Evolutionary conservation across 2,888 invertebrate genomes (phyloP).

Genomic region (Marronus borbonicus): DNA sequence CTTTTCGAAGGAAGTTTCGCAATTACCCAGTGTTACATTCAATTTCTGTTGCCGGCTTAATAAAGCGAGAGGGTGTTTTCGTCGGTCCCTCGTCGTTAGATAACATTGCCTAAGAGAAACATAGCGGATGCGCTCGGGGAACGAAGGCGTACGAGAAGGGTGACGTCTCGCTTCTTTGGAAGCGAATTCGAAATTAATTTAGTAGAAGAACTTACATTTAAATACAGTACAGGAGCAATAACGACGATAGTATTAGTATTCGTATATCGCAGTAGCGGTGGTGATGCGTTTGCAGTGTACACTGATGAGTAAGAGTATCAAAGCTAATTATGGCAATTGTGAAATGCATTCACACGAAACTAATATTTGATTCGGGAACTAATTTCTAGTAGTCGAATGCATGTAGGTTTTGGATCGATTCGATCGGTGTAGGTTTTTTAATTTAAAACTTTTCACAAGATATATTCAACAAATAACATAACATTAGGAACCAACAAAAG

Average conservation of each 20-base stretch:
- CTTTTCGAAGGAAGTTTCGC: conserved; percentile 54
- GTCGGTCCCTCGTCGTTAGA: conserved; percentile 55
- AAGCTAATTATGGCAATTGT: too few species aligned
- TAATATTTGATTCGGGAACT: too few species aligned
- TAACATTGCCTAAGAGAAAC: conserved; percentile 44
- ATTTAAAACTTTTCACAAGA: too few species aligned
- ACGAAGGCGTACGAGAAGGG: conserved; percentile 55
- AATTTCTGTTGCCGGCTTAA: conserved; percentile 62
- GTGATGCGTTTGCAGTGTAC: conserved; percentile 25
- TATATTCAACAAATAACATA: too few species aligned
- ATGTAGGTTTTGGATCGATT: too few species aligned
- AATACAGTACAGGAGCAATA: conserved; percentile 53
- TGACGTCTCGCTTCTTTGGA: conserved; percentile 50
- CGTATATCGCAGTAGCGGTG: conserved; percentile 4
- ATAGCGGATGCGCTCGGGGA: conserved; percentile 50
- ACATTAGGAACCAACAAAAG: too few species aligned
- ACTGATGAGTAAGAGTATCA: not conserved
- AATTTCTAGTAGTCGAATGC: too few species aligned
- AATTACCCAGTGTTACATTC: conserved; percentile 59
- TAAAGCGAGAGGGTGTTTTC: conserved; percentile 58
- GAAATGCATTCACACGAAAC: too few species aligned
- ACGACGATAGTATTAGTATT: conserved; percentile 18
- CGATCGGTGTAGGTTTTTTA: too few species aligned
- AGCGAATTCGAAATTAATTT: conserved; percentile 67
- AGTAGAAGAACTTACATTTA: conserved; percentile 64